phyloP scores from a whole-genome alignment of 2,888 invertebrate genomes.

The Hedychridium roseum region DNA sequence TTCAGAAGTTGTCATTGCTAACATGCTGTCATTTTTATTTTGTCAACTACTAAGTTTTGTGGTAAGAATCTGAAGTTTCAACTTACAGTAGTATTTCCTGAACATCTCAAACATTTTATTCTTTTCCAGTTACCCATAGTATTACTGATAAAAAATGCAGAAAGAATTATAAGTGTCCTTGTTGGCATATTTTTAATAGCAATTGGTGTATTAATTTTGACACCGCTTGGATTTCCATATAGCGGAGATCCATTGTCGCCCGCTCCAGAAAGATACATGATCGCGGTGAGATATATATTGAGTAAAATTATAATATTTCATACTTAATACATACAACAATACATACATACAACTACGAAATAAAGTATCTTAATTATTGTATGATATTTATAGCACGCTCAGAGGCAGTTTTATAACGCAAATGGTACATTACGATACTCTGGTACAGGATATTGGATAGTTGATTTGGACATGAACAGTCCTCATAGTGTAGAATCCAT shows the following conservation, averaged over 20 bases:
- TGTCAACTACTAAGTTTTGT: slow-evolving; percentile 65
- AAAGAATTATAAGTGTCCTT: slow-evolving; percentile 66
- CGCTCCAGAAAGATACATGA: slow-evolving; percentile 79
- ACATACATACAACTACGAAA: no score
- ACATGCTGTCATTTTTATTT: slow-evolving; percentile 64
- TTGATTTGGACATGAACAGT: slow-evolving; percentile 80
- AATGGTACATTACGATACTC: slow-evolving; percentile 64
- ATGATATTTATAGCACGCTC: slow-evolving; percentile 67
- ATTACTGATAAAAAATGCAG: slow-evolving; percentile 63
- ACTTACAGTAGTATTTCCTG: background rate
- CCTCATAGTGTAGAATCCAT: slow-evolving; percentile 68
- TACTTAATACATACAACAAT: no score
- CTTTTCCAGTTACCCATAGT: slow-evolving; percentile 62
- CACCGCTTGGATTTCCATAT: slow-evolving; percentile 80
- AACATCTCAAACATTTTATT: slow-evolving; percentile 1
- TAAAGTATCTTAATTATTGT: slow-evolving; percentile 3
- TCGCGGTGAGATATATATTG: slow-evolving; percentile 69
- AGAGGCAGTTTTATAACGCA: slow-evolving; percentile 69
- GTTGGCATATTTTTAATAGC: slow-evolving; percentile 67
- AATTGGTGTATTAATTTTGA: slow-evolving; percentile 69
- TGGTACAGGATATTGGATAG: slow-evolving; percentile 74
- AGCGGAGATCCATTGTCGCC: slow-evolving; percentile 70
- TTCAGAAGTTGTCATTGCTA: slow-evolving; percentile 74
- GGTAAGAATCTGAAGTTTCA: slow-evolving; percentile 37
- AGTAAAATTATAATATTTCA: no score